Percentiles rank a stretch among this genome's conserved stretches.
Conservation (phyloP, 2,113 vertebrate species). For the Brienomyrus brachyistius region DNA sequence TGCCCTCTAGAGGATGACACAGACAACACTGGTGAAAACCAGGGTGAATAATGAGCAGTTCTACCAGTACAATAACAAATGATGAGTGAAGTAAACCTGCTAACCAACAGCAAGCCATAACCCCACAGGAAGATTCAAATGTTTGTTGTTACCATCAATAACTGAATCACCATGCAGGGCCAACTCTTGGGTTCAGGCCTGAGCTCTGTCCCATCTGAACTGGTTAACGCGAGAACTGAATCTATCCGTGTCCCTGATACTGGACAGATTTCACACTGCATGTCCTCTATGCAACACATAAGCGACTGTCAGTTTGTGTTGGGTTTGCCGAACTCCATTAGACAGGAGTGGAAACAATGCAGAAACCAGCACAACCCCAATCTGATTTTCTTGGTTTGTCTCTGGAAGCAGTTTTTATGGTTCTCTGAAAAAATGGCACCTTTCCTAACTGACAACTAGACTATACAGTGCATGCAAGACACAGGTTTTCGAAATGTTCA, state of each 20-base stretch:
- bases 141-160: neutral
- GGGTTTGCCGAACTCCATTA: neutral
- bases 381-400: neutral
- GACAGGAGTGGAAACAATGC: neutral
- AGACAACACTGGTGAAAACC: neutral
- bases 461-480: neutral
- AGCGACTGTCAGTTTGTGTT: neutral
- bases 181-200: neutral
- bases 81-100: neutral
- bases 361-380: neutral
- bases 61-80: neutral
- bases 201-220: neutral
- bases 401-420: neutral
- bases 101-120: neutral
- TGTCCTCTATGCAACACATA: neutral
- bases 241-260: neutral
- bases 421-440: neutral
- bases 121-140: neutral
- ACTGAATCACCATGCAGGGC: neutral
- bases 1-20: slow-evolving; percentile 9
- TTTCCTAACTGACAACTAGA: neutral
- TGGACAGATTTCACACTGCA: neutral
- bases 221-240: neutral
- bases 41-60: neutral
- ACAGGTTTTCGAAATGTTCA: neutral